These are phyloP conservation scores for Fratercula arctica DNA, from an alignment of 2,797 vertebrate genomes.

Conservation along the genomic window DNA sequence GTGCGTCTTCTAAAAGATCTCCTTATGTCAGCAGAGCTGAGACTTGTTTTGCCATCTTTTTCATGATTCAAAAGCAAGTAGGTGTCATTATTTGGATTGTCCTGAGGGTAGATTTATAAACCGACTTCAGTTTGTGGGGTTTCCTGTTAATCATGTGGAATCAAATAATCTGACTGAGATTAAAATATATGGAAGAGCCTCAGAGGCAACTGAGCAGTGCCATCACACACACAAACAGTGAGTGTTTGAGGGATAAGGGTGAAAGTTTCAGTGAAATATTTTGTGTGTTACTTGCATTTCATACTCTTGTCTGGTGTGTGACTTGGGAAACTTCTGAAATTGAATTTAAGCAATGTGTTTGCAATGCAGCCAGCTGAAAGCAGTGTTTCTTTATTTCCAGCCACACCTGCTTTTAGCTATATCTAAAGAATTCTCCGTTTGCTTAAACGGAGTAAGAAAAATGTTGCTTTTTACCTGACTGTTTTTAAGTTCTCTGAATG, in stretches of 20 bases:
- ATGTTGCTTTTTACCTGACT: neutral
- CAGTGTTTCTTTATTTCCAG: neutral
- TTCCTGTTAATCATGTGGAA: neutral
- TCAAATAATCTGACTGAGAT: neutral
- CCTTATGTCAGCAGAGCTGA: neutral
- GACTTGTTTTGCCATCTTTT: neutral
- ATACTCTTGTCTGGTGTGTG: neutral
- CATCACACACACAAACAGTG: neutral
- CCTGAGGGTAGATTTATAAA: neutral
- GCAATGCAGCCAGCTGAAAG: neutral
- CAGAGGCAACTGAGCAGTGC: neutral
- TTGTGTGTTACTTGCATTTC: neutral
- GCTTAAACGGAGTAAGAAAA: neutral
- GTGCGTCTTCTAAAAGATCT: neutral
- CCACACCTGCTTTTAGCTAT: neutral
- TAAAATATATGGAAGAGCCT: neutral
- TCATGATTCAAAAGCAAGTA: neutral
- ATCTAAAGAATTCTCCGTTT: neutral
- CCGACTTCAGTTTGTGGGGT: neutral
- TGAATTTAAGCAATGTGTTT: neutral
- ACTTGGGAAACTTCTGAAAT: neutral
- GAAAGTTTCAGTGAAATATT: neutral
- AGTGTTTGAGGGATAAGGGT: neutral
- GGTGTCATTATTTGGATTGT: neutral
- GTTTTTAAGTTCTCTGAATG: neutral